phyloP scores from a whole-genome alignment of 2,888 invertebrate genomes.

The Drosophila barbarae region DNA sequence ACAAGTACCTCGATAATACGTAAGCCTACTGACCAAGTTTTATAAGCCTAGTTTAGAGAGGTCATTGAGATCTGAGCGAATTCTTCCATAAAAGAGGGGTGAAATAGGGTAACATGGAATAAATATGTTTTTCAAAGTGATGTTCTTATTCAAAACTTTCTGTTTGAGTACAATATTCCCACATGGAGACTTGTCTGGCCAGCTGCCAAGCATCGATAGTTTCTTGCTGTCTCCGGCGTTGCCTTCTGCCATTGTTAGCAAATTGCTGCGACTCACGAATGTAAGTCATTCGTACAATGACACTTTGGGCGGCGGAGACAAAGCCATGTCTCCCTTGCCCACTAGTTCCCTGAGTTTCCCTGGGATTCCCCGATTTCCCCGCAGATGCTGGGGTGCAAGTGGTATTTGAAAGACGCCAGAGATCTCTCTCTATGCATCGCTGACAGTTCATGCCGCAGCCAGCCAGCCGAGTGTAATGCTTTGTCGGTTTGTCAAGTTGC shows the following conservation, averaged over 20 bases:
- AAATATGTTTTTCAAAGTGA: neutral
- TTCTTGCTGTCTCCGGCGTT: slow-evolving; percentile 8
- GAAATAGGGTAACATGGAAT: no score
- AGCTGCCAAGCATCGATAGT: slow-evolving; percentile 39
- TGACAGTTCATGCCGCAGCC: slow-evolving; percentile 45
- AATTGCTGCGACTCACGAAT: slow-evolving; percentile 44
- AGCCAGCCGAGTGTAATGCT: slow-evolving; percentile 37
- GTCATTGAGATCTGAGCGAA: neutral
- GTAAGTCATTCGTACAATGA: slow-evolving; percentile 69
- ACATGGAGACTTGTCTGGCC: slow-evolving; percentile 27
- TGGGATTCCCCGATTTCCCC: neutral
- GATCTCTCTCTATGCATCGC: slow-evolving; percentile 29
- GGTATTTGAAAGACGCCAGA: slow-evolving; percentile 14
- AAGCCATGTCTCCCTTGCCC: neutral
- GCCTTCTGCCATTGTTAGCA: slow-evolving; percentile 12
- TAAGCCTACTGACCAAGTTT: neutral
- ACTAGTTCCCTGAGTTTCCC: neutral
- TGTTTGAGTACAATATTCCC: slow-evolving; percentile 1
- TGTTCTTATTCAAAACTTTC: slow-evolving; percentile 3
- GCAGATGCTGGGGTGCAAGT: slow-evolving; percentile 8
- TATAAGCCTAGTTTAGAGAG: neutral
- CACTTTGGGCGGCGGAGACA: slow-evolving; percentile 40
- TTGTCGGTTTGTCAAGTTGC: slow-evolving; percentile 60
- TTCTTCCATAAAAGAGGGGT: neutral
- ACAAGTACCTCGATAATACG: neutral